Conservation (phyloP, 1,140 invertebrate genomes). For the Caenorhabditis brenneri region DNA sequence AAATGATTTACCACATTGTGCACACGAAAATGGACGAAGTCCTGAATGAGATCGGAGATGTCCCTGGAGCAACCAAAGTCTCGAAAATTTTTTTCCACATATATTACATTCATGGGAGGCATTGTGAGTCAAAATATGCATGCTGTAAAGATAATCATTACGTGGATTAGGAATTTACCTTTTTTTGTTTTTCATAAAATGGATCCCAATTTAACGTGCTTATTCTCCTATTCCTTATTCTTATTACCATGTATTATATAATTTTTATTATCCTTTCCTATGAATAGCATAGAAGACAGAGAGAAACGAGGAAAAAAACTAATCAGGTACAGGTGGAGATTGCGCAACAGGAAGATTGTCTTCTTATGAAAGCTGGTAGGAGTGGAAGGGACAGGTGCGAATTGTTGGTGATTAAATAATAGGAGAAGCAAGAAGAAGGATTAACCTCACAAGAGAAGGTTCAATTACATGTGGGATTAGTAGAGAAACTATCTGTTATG, state of each 20-base stretch:
- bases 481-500: not conserved
- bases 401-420: constrained; percentile 35
- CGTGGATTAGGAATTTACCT: no score
- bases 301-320: not conserved
- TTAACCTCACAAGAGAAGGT: not conserved
- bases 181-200: no score
- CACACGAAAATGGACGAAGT: constrained; percentile 97
- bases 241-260: constrained; percentile 22
- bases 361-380: not conserved
- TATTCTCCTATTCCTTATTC: not conserved
- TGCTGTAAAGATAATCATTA: no score
- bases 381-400: constrained; percentile 13
- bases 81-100: constrained; percentile 92
- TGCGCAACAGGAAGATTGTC: not conserved
- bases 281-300: not conserved
- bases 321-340: constrained; percentile 30
- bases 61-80: constrained; percentile 88
- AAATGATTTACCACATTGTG: constrained; percentile 97
- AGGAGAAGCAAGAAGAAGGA: not conserved
- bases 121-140: constrained; percentile 93
- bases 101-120: constrained; percentile 87
- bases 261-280: not conserved
- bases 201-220: no score
- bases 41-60: constrained; percentile 95
- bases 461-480: constrained; percentile 22